Percentiles rank a stretch among this genome's conserved stretches.
These are phyloP conservation scores for Brachylomia viminalis DNA, from an alignment of 2,888 invertebrate species.

Conservation along the genomic window DNA sequence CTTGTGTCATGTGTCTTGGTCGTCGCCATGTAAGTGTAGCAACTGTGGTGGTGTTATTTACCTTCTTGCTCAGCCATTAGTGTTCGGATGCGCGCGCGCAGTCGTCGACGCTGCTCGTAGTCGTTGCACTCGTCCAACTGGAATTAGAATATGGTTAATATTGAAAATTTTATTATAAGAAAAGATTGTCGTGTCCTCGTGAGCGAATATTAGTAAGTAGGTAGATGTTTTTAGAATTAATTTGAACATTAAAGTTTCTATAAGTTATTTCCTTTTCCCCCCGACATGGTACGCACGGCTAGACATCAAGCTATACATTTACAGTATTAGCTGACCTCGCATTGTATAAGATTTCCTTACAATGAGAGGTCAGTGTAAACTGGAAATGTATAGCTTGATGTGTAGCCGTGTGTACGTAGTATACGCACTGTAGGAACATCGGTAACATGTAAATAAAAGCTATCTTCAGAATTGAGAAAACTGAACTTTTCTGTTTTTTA, in stretches of 20 bases:
- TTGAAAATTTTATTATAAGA: background rate
- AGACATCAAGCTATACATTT: too few species aligned
- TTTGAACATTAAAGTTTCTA: background rate
- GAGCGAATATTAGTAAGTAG: too few species aligned
- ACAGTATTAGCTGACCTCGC: too few species aligned
- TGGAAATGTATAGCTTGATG: too few species aligned
- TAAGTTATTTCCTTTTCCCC: background rate
- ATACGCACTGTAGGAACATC: background rate
- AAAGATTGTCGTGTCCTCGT: background rate
- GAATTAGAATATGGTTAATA: slow-evolving; percentile 64
- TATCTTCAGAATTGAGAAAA: background rate
- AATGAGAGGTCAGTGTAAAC: too few species aligned
- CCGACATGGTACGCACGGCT: too few species aligned
- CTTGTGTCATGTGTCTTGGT: background rate
- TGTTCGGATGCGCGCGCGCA: slow-evolving; percentile 95
- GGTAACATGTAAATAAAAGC: too few species aligned
- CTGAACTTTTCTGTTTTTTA: background rate
- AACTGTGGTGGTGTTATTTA: slow-evolving; percentile 76
- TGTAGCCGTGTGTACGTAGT: too few species aligned
- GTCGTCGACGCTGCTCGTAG: slow-evolving; percentile 96
- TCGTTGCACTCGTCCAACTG: slow-evolving; percentile 96
- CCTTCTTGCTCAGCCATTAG: slow-evolving; percentile 97
- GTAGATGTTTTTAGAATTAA: background rate
- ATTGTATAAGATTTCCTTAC: too few species aligned
- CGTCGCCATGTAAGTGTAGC: too few species aligned